Percentiles rank a stretch among this genome's conserved stretches.
phyloP scores from a whole-genome alignment of 2,888 invertebrate genomes.

The Eumacrocentrus americanus region DNA sequence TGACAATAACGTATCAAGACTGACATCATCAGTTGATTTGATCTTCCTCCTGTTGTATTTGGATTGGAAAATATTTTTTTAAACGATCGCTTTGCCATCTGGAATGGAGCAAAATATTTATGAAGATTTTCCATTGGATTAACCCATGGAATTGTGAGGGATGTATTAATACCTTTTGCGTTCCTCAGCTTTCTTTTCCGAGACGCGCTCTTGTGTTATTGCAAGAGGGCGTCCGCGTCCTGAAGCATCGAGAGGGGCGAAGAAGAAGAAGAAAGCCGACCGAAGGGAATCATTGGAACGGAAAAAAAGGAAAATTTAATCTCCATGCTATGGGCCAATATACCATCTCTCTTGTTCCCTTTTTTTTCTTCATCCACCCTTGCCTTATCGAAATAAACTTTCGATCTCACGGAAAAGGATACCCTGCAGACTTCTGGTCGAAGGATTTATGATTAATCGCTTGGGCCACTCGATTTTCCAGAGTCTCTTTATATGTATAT shows the following conservation, averaged over 20 bases:
- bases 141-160: background rate
- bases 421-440: slow-evolving; percentile 5
- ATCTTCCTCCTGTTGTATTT: too few relatives aligned
- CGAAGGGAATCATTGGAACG: slow-evolving; percentile 41
- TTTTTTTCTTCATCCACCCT: background rate
- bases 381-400: slow-evolving; percentile 48
- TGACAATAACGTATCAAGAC: too few relatives aligned
- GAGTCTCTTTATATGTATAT: slow-evolving; percentile 7
- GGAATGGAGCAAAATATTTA: background rate
- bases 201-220: slow-evolving; percentile 27
- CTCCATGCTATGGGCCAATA: slow-evolving; percentile 33
- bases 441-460: slow-evolving; percentile 44
- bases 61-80: background rate
- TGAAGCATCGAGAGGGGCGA: slow-evolving; percentile 10
- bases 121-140: background rate
- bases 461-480: slow-evolving; percentile 10
- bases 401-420: slow-evolving; percentile 41
- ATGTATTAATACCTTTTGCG: too few relatives aligned
- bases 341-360: background rate
- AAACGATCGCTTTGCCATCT: background rate
- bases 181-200: background rate
- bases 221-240: slow-evolving; percentile 19
- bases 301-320: slow-evolving; percentile 45
- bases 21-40: too few relatives aligned
- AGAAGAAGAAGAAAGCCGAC: slow-evolving; percentile 30